phyloP scores from a whole-genome alignment of 1,140 invertebrate species.

The Fopius arisanus region DNA sequence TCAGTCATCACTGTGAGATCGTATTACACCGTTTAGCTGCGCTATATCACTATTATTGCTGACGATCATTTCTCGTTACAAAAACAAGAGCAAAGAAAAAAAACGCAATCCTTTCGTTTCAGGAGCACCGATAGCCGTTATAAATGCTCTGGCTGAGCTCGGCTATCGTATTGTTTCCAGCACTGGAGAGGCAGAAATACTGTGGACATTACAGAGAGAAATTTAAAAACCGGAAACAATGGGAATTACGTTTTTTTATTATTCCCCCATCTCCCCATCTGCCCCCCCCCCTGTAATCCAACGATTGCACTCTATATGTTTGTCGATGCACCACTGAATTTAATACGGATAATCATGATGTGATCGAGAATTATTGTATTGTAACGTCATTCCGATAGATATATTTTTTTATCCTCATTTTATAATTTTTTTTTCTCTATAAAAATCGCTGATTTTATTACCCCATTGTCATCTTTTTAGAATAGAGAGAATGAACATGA shows the following conservation, averaged over 20 bases:
- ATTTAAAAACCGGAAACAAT: constrained; percentile 49
- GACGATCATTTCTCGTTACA: background rate
- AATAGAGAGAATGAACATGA: background rate
- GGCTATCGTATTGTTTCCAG: constrained; percentile 79
- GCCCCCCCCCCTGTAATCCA: background rate
- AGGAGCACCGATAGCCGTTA: constrained; percentile 69
- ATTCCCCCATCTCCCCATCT: too few relatives aligned
- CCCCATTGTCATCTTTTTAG: too few relatives aligned
- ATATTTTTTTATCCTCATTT: background rate
- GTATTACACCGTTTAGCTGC: background rate
- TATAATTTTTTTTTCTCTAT: background rate
- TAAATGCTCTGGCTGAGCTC: constrained; percentile 77
- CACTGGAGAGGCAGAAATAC: constrained; percentile 80
- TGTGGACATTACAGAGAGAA: constrained; percentile 83
- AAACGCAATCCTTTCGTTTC: constrained; percentile 47
- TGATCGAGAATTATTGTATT: background rate
- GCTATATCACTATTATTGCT: constrained; percentile 6
- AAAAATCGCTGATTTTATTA: background rate
- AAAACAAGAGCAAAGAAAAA: constrained; percentile 11
- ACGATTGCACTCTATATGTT: background rate
- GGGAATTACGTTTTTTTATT: background rate
- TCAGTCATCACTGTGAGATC: background rate
- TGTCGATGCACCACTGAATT: background rate
- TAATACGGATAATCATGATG: background rate
- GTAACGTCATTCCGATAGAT: background rate